phyloP scores from a whole-genome alignment of 1,140 invertebrate species.

The Ips nitidus region DNA sequence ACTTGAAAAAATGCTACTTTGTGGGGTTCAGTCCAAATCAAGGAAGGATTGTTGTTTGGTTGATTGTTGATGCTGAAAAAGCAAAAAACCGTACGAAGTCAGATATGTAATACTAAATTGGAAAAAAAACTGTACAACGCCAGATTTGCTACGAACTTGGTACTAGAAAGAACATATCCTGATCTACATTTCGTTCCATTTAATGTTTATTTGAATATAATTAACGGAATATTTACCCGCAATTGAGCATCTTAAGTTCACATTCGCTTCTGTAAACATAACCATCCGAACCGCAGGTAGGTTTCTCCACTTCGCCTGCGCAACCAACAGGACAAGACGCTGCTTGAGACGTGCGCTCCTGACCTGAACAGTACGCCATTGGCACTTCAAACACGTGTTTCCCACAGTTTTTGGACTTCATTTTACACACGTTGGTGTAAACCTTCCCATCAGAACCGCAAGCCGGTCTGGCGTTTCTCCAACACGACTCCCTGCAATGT shows the following conservation, averaged over 20 bases:
- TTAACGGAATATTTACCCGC: conserved; percentile 66
- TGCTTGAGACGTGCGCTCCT: conserved; percentile 65
- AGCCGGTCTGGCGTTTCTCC: conserved; percentile 83
- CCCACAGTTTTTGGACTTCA: conserved; percentile 90
- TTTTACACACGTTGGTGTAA: conserved; percentile 89
- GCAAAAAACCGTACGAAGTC: no score
- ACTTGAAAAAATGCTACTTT: no score
- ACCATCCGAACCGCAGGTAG: conserved; percentile 86
- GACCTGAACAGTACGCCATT: conserved; percentile 81
- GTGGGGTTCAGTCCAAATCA: no score
- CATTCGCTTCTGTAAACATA: conserved; percentile 86
- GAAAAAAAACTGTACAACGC: no score
- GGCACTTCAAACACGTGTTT: conserved; percentile 91
- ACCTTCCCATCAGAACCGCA: conserved; percentile 90
- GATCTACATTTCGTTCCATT: no score
- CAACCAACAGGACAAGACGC: conserved; percentile 71
- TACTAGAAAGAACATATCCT: no score
- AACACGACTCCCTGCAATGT: conserved; percentile 87
- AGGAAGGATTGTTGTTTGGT: no score
- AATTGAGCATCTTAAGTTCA: conserved; percentile 87
- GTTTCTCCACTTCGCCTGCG: conserved; percentile 63
- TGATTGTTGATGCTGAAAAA: no score
- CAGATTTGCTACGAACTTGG: no score
- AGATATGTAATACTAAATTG: no score
- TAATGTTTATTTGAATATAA: not conserved